Base-by-base conservation (phyloP, 2,888 invertebrate species). In the Homarus gammarus region DNA sequence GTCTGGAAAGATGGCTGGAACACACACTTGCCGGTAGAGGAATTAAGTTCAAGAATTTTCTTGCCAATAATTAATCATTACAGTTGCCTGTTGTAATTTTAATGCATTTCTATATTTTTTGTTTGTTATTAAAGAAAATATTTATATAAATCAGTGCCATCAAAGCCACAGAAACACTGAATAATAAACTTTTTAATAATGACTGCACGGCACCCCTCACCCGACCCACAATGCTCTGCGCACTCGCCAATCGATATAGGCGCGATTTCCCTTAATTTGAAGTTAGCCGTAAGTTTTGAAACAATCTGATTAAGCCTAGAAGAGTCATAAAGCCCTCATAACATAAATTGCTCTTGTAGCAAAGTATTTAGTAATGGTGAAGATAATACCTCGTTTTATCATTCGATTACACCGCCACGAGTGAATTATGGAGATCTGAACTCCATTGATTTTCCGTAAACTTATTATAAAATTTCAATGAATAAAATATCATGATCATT, bases 261-360 rank as follows among this genome's bases (percentile, higher is more conserved):
- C 87, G 87, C 87, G 87, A 83, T 88, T 88, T 88, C 87, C 87
- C 83, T 88, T 88, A 88, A 88, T 75, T 88, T 68, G 82, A 88
- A 88, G 87, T 88, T 88, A 64, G 83, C 61, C 81, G 68, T 88
- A 88, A 88, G 87, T 88, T 88, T 83, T 44, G 77, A 88, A 88
- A 88, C 87, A 88, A 88, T 88, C 77, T 83, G 77, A 88, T 88
- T 88, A 88, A 88, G 68, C 75, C 77, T 72, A 70, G 49, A 44
- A 38, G 73, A 73, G 82, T 82, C 73, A 49, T 64, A 56, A 61
- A 82, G 77, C 49, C 73, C 68, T 33, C 33, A 44, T 75, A 77
- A 51, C 87, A 40, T 68, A 22, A 49, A 44, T 64, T 61, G 33
- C 38, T 36, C 33, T 10, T 31, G 33, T 33, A 75, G 27, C 22